Percentiles rank a stretch among this genome's conserved stretches.
Conservation (phyloP, 2,113 vertebrate species). For the Muntiacus muntjak region DNA sequence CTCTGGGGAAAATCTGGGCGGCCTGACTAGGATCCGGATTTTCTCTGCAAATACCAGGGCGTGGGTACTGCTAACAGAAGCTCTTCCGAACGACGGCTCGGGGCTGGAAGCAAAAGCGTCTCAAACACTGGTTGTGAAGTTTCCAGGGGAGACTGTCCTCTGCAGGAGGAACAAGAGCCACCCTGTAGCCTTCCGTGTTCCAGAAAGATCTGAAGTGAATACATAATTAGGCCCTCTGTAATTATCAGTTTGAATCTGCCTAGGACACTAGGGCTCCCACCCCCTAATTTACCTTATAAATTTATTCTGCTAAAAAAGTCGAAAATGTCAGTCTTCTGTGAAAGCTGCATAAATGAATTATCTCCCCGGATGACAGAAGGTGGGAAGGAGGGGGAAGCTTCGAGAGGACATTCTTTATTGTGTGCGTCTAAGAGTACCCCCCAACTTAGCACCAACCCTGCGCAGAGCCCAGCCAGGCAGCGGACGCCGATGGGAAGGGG, state of each 20-base stretch:
- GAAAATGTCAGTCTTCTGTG: conserved; percentile 72
- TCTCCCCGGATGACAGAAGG: conserved; percentile 62
- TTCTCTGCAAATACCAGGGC: not conserved
- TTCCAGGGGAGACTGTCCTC: not conserved
- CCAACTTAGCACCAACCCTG: not conserved
- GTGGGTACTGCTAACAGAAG: rapidly evolving
- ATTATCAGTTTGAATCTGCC: conserved; percentile 72
- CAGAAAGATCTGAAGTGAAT: conserved; percentile 61
- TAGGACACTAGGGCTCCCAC: conserved; percentile 69
- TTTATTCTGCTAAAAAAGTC: conserved; percentile 71
- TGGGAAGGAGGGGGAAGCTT: conserved; percentile 58
- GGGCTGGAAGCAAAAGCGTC: not conserved
- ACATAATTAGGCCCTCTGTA: conserved; percentile 66
- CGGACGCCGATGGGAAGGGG: rapidly evolving
- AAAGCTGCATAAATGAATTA: conserved; percentile 65
- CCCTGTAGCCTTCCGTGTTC: conserved; percentile 14
- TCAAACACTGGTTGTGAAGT: not conserved
- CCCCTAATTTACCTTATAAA: conserved; percentile 77
- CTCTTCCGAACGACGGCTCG: rapidly evolving
- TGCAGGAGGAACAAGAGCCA: not conserved
- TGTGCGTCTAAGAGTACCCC: not conserved
- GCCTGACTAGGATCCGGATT: not conserved
- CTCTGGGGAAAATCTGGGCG: not conserved
- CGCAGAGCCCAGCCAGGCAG: not conserved
- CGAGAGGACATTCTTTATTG: conserved; percentile 31